A percentile compares a stretch with the other conserved stretches of the same genome.
These are phyloP conservation scores for Tipula confusa DNA, from an alignment of 2,888 invertebrate species.

Conservation along the genomic window DNA sequence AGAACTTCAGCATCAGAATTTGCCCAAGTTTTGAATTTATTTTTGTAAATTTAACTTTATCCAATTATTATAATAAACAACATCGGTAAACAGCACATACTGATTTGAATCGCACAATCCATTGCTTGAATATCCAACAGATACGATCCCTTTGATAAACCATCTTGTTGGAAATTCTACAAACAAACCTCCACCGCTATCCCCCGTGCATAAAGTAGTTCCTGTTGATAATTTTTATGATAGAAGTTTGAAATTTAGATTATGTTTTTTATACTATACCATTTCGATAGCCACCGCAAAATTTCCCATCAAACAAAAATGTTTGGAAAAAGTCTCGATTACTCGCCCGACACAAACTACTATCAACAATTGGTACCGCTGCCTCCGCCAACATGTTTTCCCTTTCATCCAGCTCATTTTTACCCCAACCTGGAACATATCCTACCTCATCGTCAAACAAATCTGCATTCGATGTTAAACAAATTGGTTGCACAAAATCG, in stretches of 20 bases:
- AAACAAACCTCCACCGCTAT: conserved; percentile 31
- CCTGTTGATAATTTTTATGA: neutral
- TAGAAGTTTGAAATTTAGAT: neutral
- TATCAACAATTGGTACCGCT: neutral
- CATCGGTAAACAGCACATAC: conserved; percentile 31
- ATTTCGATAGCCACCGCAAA: neutral
- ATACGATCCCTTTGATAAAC: conserved; percentile 31
- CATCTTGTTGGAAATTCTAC: neutral
- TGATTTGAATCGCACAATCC: neutral
- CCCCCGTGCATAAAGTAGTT: neutral
- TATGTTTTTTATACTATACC: neutral
- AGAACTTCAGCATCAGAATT: too few relatives aligned
- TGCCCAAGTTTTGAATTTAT: too few relatives aligned
- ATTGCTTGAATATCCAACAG: neutral
- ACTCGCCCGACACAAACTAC: neutral
- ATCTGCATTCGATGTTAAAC: neutral
- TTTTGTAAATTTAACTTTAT: neutral
- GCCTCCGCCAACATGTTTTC: neutral
- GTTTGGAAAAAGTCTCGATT: neutral
- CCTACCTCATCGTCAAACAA: neutral
- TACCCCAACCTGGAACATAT: neutral
- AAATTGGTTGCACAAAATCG: conserved; percentile 8
- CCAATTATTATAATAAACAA: conserved; percentile 28
- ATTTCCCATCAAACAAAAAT: neutral
- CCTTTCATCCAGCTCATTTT: neutral